Evolutionary conservation across 2,113 vertebrate species (phyloP), one percentile per base, ranked within the genome.

Genomic region (Lycaon pictus): DNA sequence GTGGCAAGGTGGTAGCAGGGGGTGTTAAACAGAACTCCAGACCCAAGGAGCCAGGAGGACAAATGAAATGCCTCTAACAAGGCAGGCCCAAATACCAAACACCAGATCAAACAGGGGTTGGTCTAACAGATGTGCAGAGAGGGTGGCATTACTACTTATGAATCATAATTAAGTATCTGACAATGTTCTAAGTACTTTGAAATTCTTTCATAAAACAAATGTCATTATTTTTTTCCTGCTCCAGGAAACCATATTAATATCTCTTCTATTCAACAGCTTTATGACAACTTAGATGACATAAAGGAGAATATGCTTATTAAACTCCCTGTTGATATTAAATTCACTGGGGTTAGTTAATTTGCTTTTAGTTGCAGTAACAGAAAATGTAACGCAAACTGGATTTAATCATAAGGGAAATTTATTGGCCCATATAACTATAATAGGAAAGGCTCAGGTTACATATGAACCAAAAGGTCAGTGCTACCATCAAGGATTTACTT

Each of bases 241-340:
- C 25, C 58, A 48, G 43, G 48, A 80, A 89, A 85, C 48, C 71
- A 72, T 58, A 71, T 32, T 92, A 27, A 22, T 48, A 56, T 65
- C 27, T 95, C 48, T 81, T 62, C 69, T 87, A 56, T 76, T 79
- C 71, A 85, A 60, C 53, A 71, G 23, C 29, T 87, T 76, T 81
- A 55, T 90, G 85, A 82, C 79, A 93, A 93, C 16, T 88, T 92
- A 76, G 27, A 67, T 85, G 60, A 71, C 51, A 81, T 25, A 51
- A 92, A 81, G 16, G 27, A 89, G 69, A 67, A 86, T 48, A 90
- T 11, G 19, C 48, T 48, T 51, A 72, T 43, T 55, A 89, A 86
- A 32, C 25, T 62, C 71, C 58, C 29, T 56, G 29, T 19, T 83
- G 19, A 43, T 72, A 93, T 48, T 43, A 83, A 76, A 67, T 65